Percentiles rank a stretch among this genome's conserved stretches.
Evolutionary conservation across 2,888 invertebrate genomes (phyloP).

Genomic region (Tanytarsus gracilentus): DNA sequence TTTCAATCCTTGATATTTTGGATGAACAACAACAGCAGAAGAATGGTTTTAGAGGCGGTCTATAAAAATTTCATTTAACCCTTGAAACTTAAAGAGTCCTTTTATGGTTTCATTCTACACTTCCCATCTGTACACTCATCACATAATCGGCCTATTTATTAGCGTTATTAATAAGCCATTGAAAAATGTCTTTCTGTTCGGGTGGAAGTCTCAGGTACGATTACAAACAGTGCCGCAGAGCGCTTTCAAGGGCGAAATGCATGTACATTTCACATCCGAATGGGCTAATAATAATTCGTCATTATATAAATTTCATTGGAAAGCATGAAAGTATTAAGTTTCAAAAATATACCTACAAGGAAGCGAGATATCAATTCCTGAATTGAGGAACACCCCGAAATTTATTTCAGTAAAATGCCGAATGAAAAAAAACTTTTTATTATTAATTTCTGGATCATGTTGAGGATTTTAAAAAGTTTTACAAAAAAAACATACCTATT

Average conservation of each 20-base stretch:
- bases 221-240: slow-evolving; percentile 1
- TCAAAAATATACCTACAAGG: slow-evolving; percentile 9
- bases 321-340: slow-evolving; percentile 13
- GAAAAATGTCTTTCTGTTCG: neutral
- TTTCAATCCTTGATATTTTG: no score
- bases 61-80: no score
- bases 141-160: no score
- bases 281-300: neutral
- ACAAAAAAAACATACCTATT: no score
- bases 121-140: slow-evolving; percentile 12
- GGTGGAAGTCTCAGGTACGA: neutral
- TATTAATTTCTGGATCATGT: neutral
- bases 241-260: no score
- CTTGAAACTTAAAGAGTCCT: no score
- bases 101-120: neutral
- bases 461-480: no score
- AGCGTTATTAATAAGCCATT: slow-evolving; percentile 8
- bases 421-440: neutral
- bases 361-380: neutral
- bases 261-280: neutral
- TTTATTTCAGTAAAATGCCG: neutral
- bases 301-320: no score
- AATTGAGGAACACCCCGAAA: neutral
- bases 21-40: no score
- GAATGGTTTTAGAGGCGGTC: no score